A percentile compares a stretch with the other conserved stretches of the same genome.
These are phyloP conservation scores for Hemaris fuciformis DNA, from an alignment of 2,888 invertebrate species.

Conservation along the genomic window DNA sequence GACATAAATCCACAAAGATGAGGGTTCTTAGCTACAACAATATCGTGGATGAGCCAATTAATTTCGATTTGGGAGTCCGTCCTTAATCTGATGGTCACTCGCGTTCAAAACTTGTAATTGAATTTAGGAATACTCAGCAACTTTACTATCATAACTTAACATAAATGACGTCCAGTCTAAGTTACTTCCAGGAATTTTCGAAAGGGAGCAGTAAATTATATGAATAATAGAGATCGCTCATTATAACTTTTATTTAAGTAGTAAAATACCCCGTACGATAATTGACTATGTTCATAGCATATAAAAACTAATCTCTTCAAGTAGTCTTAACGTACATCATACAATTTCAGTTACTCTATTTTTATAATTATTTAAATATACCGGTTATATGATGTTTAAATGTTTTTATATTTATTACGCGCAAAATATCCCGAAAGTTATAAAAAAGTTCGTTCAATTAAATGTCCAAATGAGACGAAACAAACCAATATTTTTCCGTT, in stretches of 20 bases:
- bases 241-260: too few relatives aligned
- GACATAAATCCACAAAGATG: slow-evolving; percentile 69
- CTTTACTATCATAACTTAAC: slow-evolving; percentile 29
- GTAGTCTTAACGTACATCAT: background rate
- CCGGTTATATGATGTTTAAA: too few relatives aligned
- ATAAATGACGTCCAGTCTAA: slow-evolving; percentile 17
- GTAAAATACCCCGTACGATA: too few relatives aligned
- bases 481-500: slow-evolving; percentile 49
- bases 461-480: slow-evolving; percentile 60
- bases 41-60: slow-evolving; percentile 75
- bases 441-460: slow-evolving; percentile 27
- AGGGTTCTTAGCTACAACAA: slow-evolving; percentile 66
- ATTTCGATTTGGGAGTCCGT: slow-evolving; percentile 65
- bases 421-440: background rate
- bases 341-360: background rate
- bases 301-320: background rate
- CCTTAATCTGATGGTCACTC: slow-evolving; percentile 77
- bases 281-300: too few relatives aligned
- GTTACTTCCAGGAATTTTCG: slow-evolving; percentile 16
- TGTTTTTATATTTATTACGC: background rate
- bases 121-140: slow-evolving; percentile 52
- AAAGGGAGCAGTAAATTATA: slow-evolving; percentile 16
- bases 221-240: background rate
- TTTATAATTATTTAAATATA: background rate
- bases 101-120: slow-evolving; percentile 60